These are phyloP conservation scores for Rhopalosiphum nymphaeae DNA, from an alignment of 2,888 invertebrate species.

Conservation along the genomic window DNA sequence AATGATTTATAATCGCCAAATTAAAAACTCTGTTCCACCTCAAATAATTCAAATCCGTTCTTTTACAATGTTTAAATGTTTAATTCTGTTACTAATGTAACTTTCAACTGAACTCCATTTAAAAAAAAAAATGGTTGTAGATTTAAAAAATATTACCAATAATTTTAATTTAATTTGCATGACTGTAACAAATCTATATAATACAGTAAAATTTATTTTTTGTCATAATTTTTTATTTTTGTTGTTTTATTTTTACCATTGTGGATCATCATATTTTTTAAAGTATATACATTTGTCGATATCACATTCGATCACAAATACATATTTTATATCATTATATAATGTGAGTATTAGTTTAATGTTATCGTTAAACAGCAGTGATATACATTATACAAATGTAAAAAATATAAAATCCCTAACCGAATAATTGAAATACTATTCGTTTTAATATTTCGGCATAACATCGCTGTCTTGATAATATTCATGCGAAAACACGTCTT, in stretches of 20 bases:
- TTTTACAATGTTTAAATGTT: not conserved
- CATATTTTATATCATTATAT: too few relatives aligned
- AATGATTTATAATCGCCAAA: not conserved
- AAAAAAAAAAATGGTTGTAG: not conserved
- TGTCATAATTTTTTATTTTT: not conserved
- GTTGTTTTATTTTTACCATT: not conserved
- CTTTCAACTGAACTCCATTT: too few relatives aligned
- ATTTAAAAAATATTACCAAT: not conserved
- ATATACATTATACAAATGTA: not conserved
- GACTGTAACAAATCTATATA: not conserved
- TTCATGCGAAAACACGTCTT: conserved; percentile 4
- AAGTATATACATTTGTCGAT: too few relatives aligned
- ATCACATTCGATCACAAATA: too few relatives aligned
- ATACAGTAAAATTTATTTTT: not conserved
- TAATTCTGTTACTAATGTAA: not conserved
- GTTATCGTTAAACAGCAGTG: not conserved
- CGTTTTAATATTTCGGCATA: not conserved
- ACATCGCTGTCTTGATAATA: not conserved
- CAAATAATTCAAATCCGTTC: too few relatives aligned
- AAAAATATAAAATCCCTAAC: not conserved
- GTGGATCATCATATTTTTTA: not conserved
- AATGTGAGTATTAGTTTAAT: not conserved
- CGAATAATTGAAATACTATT: not conserved
- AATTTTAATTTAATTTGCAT: not conserved
- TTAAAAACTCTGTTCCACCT: too few relatives aligned